These are phyloP conservation scores for Drosophila hamatofila DNA, from an alignment of 2,888 invertebrate genomes.

Conservation along the genomic window DNA sequence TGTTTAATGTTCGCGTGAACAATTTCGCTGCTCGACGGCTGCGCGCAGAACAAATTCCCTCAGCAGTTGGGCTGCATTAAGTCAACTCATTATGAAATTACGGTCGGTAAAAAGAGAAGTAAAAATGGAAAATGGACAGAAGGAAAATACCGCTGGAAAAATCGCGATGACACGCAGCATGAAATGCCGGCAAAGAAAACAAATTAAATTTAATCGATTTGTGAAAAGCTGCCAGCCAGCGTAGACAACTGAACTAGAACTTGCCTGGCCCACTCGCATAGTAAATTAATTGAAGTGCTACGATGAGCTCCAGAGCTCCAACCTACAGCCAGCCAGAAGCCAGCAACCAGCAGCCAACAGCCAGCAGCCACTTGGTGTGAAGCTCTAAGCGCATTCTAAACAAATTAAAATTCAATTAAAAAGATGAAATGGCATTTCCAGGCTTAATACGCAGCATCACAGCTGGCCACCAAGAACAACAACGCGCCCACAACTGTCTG, in stretches of 20 bases:
- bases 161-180: constrained; percentile 17
- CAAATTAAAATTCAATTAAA: constrained; percentile 85
- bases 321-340: not conserved
- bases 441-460: constrained; percentile 54
- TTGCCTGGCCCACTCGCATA: constrained; percentile 47
- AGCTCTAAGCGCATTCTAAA: constrained; percentile 81
- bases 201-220: constrained; percentile 82
- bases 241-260: constrained; percentile 39
- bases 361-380: constrained; percentile 42
- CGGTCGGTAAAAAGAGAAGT: constrained; percentile 40
- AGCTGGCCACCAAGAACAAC: constrained; percentile 13
- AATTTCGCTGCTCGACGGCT: constrained; percentile 43
- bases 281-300: constrained; percentile 60
- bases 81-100: constrained; percentile 80
- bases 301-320: constrained; percentile 25
- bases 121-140: constrained; percentile 6
- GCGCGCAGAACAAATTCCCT: constrained; percentile 32
- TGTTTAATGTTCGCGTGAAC: constrained; percentile 59
- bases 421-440: constrained; percentile 83
- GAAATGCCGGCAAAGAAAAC: constrained; percentile 71
- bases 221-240: constrained; percentile 64
- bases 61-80: constrained; percentile 66
- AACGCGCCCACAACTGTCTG: constrained; percentile 15
- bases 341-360: not conserved
- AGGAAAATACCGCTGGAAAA: constrained; percentile 17